phyloP scores from a whole-genome alignment of 2,888 invertebrate genomes.

The Metallyticus violacea region DNA sequence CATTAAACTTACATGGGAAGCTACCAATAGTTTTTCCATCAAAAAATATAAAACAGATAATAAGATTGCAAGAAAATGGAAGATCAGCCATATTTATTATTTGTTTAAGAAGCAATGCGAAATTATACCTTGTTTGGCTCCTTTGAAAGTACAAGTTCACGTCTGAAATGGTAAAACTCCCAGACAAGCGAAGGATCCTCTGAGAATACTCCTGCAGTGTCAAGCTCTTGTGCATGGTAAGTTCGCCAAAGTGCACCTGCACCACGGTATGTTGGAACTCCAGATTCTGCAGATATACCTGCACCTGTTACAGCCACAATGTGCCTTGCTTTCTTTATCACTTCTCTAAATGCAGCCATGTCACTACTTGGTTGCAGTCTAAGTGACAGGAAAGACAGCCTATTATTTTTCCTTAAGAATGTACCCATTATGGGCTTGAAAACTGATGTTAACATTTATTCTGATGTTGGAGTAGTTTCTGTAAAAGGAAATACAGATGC shows the following conservation, averaged over 20 bases:
- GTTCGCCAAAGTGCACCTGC: slow-evolving; percentile 79
- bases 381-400: background rate
- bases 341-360: slow-evolving; percentile 55
- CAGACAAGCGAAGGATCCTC: slow-evolving; percentile 77
- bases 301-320: slow-evolving; percentile 73
- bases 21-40: no score
- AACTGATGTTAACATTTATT: background rate
- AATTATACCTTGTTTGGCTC: slow-evolving; percentile 63
- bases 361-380: slow-evolving; percentile 38
- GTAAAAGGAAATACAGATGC: no score
- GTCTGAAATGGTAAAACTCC: slow-evolving; percentile 86
- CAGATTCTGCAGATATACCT: slow-evolving; percentile 80
- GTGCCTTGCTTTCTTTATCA: slow-evolving; percentile 58
- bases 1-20: no score
- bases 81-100: no score
- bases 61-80: no score
- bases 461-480: no score
- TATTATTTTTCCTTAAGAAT: background rate
- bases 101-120: no score
- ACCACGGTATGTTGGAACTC: slow-evolving; percentile 83
- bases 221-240: slow-evolving; percentile 64
- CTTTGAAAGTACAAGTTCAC: slow-evolving; percentile 70
- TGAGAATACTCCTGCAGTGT: slow-evolving; percentile 68
- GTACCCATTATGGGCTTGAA: background rate
- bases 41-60: no score